Conservation (phyloP, 2,113 vertebrate species). For the Alethe diademata region DNA sequence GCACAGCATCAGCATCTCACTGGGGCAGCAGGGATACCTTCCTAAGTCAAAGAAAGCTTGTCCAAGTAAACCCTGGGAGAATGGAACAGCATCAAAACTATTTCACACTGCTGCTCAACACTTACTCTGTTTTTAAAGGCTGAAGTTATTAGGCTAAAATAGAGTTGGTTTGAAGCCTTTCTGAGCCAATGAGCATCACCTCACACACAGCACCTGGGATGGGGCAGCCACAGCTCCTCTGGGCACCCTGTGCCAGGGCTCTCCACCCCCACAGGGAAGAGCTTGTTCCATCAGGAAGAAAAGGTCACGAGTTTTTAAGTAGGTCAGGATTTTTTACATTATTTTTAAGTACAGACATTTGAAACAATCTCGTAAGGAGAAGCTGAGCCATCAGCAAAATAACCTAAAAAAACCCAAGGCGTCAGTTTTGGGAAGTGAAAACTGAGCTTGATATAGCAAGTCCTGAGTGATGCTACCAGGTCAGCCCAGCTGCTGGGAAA, state of each 20-base stretch:
- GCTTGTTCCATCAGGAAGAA: background rate
- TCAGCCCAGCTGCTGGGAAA: background rate
- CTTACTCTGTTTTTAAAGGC: background rate
- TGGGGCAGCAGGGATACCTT: background rate
- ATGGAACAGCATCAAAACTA: background rate
- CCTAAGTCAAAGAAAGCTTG: background rate
- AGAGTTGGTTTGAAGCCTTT: background rate
- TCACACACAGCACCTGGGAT: background rate
- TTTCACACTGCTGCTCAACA: background rate
- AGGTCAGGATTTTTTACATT: background rate
- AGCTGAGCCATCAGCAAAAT: background rate
- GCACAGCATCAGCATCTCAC: background rate
- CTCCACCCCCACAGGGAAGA: background rate
- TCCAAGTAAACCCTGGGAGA: background rate
- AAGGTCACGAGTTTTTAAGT: background rate
- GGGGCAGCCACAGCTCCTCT: background rate
- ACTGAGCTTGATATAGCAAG: background rate
- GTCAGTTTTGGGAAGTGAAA: background rate
- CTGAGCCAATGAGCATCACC: background rate
- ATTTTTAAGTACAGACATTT: background rate
- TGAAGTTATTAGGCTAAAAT: background rate
- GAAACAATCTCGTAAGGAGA: background rate
- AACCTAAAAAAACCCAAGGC: background rate
- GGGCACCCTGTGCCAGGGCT: background rate
- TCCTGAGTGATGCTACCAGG: fast-evolving